A percentile compares a stretch with the other conserved stretches of the same genome.
Conservation (phyloP, 2,797 vertebrate species). For the Saxicola maurus region DNA sequence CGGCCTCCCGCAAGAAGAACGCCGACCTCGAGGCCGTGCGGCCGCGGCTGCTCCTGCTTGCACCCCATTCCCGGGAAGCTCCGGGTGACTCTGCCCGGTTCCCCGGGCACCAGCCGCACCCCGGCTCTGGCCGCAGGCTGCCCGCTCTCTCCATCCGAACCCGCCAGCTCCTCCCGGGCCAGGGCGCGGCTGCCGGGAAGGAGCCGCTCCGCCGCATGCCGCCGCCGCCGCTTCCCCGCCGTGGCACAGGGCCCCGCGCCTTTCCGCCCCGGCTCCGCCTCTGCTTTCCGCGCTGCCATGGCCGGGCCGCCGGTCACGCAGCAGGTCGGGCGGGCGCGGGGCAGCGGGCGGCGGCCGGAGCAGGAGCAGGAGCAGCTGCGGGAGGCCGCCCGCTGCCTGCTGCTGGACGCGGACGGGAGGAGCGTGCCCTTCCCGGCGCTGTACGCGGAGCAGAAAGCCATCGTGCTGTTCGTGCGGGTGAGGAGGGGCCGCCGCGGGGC, state of each 20-base stretch:
- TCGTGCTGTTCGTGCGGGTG: slow-evolving; percentile 90
- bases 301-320: slow-evolving; percentile 68
- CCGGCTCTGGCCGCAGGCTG: fast-evolving
- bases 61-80: neutral
- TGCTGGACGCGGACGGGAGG: slow-evolving; percentile 76
- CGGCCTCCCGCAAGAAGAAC: fast-evolving
- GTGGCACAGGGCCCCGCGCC: neutral
- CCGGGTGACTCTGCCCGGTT: fast-evolving
- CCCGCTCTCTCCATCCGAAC: fast-evolving
- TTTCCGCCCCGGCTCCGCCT: neutral
- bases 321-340: slow-evolving; percentile 66
- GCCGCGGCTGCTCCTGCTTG: fast-evolving
- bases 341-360: neutral
- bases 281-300: neutral
- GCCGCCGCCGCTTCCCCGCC: neutral
- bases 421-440: slow-evolving; percentile 73
- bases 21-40: fast-evolving
- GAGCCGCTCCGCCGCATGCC: too few relatives aligned
- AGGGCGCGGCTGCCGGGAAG: neutral
- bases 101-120: fast-evolving
- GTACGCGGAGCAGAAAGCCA: slow-evolving; percentile 76
- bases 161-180: fast-evolving
- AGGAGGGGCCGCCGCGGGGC: slow-evolving; percentile 15
- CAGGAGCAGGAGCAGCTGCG: slow-evolving; percentile 33
- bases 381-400: slow-evolving; percentile 69